These are phyloP conservation scores for Philereme vetulata DNA, from an alignment of 2,888 invertebrate species.

Conservation along the genomic window DNA sequence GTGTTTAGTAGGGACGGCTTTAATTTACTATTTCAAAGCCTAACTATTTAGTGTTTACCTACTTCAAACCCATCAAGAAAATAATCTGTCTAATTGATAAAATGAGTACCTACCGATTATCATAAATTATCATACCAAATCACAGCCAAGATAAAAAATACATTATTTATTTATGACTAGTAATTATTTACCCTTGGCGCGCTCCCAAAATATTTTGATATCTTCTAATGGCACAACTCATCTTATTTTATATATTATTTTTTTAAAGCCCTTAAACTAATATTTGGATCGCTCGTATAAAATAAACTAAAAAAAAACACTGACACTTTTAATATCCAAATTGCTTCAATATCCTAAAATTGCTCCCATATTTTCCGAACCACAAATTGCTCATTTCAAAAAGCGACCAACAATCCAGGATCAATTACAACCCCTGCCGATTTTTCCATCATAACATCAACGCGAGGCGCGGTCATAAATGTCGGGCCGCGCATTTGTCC, in stretches of 20 bases:
- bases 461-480: conserved; percentile 45
- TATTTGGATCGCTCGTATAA: no score
- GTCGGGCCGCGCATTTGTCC: conserved; percentile 49
- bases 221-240: no score
- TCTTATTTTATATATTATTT: neutral
- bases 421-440: conserved; percentile 70
- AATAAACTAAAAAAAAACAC: neutral
- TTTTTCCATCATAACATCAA: conserved; percentile 73
- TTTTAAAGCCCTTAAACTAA: neutral
- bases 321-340: neutral
- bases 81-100: no score
- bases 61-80: no score
- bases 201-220: no score
- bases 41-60: neutral
- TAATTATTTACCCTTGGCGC: neutral
- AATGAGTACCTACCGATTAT: no score
- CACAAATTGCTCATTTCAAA: conserved; percentile 36
- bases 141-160: neutral
- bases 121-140: no score
- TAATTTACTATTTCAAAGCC: conserved; percentile 17
- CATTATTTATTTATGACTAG: neutral
- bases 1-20: conserved; percentile 21
- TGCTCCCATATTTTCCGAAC: conserved; percentile 8
- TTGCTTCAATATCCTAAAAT: conserved; percentile 6
- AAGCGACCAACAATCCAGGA: conserved; percentile 50